phyloP scores from a whole-genome alignment of 2,113 vertebrate species.

The Sula dactylatra region DNA sequence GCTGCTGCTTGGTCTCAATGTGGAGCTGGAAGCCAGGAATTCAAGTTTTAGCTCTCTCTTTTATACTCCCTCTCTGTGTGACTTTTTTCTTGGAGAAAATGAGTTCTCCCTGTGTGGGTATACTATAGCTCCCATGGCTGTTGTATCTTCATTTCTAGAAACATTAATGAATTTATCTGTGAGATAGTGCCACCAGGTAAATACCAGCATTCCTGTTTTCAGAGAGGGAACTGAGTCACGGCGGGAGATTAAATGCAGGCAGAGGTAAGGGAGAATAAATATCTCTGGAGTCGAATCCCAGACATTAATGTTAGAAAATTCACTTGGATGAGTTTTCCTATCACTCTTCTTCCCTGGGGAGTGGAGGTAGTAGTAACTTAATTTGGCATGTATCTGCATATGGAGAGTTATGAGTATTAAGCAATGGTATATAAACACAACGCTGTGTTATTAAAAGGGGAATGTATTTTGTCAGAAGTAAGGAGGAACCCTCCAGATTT shows the following conservation, averaged over 20 bases:
- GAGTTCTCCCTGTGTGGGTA: neutral
- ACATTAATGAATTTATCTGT: neutral
- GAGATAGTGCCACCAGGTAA: neutral
- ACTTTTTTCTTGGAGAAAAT: neutral
- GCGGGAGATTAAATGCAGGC: neutral
- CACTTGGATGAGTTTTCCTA: neutral
- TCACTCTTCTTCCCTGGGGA: neutral
- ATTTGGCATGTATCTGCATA: neutral
- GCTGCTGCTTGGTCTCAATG: neutral
- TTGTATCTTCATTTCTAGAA: neutral
- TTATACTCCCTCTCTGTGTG: neutral
- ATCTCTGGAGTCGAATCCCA: neutral
- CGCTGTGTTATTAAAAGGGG: neutral
- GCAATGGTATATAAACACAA: neutral
- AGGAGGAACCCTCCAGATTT: neutral
- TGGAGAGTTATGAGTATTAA: neutral
- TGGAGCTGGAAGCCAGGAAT: slow-evolving; percentile 49
- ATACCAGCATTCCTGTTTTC: neutral
- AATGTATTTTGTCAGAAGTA: neutral
- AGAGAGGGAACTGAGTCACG: neutral
- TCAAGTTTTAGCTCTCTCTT: slow-evolving; percentile 1
- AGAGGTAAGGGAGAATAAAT: neutral
- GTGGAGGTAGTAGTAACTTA: neutral
- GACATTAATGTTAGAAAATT: neutral
- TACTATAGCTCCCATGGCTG: neutral